Evolutionary conservation across 2,888 invertebrate species (phyloP), one percentile per base, ranked within the genome.

Genomic region (Rhyacophila evoluta): DNA sequence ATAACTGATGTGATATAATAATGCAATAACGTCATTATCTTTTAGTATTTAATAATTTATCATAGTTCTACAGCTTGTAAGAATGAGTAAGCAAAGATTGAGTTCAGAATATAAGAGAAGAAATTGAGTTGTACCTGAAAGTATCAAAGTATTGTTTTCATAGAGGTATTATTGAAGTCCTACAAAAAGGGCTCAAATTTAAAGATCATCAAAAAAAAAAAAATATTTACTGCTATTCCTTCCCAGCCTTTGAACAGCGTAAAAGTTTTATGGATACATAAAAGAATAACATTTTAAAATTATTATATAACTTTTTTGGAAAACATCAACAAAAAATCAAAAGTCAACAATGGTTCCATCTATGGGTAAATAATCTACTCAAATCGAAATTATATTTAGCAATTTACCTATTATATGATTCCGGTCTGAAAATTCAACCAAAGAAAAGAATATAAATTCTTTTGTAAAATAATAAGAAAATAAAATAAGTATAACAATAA

Each of bases 381-480:
- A 69, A 69, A 69, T 15, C 25, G 15, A 68, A 74, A 74, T 74
- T 74, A 70, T 74, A 70, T 73, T 72, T 41, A 79, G 75, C 67
- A 77, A 81, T 86, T 89, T 89, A 90, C 90, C 90, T 89, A 89
- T 87, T 88, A 88, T 88, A 89, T 90, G 90, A 89, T 88, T 89
- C 90, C 90, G 90, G 89, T 90, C 89, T 89, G 90, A 89, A 90
- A 87, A 88, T 88, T 88, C 88, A 89, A 89, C 86, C 77, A 72
- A 81, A 79, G 81, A 81, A 76, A 80, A 81, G 75, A 79, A 80
- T 83, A 80, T 76, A 79, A 70, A 77, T 37, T 79, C 75, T 78
- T 72, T 78, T 71, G 74, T 68, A 81, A 82, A 79, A 79, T 33
- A 80, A 80, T 78, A 77, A 38, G 79, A 79, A 81, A 79, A 8